phyloP scores from a whole-genome alignment of 2,113 vertebrate species.

The Rousettus leschenaultii region DNA sequence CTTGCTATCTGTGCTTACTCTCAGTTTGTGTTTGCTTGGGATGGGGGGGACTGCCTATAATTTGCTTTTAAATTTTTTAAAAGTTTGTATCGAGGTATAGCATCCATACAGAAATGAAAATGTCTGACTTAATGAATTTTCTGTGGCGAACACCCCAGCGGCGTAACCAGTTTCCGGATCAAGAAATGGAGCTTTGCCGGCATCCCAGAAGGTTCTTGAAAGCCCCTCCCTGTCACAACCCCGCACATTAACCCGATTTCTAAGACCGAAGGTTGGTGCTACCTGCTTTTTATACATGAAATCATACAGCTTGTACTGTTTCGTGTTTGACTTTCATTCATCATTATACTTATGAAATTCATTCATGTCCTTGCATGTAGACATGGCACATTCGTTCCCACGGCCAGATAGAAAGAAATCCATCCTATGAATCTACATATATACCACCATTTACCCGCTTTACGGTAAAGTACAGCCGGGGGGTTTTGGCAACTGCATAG shows the following conservation, averaged over 20 bases:
- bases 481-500: background rate
- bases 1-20: background rate
- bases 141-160: background rate
- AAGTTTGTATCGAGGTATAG: background rate
- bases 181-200: background rate
- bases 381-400: background rate
- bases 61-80: background rate
- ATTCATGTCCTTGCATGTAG: background rate
- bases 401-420: background rate
- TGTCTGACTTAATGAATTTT: background rate
- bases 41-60: background rate
- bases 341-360: background rate
- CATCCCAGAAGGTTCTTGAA: background rate
- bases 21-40: background rate
- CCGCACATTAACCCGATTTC: background rate
- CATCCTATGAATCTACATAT: background rate
- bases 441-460: background rate
- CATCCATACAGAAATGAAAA: background rate
- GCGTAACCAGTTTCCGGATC: background rate
- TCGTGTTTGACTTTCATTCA: background rate
- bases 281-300: background rate
- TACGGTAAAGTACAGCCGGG: background rate
- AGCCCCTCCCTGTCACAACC: background rate
- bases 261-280: too few relatives aligned
- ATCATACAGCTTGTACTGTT: background rate